Base-by-base conservation (phyloP, 1,140 invertebrate species). In the Psilanteris sp. region DNA sequence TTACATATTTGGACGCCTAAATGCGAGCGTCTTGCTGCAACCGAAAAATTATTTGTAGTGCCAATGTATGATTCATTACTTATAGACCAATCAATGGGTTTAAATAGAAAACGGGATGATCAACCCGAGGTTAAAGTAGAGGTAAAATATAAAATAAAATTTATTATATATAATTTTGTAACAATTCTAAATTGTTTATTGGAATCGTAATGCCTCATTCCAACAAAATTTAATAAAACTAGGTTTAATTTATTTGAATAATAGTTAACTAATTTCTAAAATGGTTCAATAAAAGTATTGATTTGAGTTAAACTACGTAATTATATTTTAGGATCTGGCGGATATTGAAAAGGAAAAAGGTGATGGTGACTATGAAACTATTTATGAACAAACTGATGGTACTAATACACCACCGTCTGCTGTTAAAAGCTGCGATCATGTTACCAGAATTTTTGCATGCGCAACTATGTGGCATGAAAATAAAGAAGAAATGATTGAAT, bases 381-480 rank as follows among this genome's bases (percentile, higher is more conserved):
- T 97, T 71, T 97, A 95, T 3, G 95, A 96, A 50, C 94, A 96
- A 74, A 96, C 95, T 0, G 95, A 96, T 81, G 94, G 93, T 1
- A 94, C 94, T n/a, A 93, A 92, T 16, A 92, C 93, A 4, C 91
- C 93, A 14, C 93, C 94, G 1, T 94, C 93, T 73, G 92, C 92
- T 1, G 92, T 96, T 1, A 96, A 96, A 83, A 95, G 92, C 32
- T 95, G 94, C 1, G 96, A 98, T 87, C 93, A 94, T 52, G 97
- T 98, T 32, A 98, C 97, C 0, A 92, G 96, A 68, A 98, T 99
- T 78, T 99, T 96, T 83, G 96, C 95, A 8, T 98, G 97, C 84
- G 95, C 96, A 34, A 99, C 97, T 64, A 98, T 99, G 97, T 99
- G 97, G 97, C 97, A 99, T 84, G 97, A 99, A 88, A 98, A 95